Evolutionary conservation across 2,113 vertebrate species (phyloP).

Genomic region (Lamprologus callipterus): DNA sequence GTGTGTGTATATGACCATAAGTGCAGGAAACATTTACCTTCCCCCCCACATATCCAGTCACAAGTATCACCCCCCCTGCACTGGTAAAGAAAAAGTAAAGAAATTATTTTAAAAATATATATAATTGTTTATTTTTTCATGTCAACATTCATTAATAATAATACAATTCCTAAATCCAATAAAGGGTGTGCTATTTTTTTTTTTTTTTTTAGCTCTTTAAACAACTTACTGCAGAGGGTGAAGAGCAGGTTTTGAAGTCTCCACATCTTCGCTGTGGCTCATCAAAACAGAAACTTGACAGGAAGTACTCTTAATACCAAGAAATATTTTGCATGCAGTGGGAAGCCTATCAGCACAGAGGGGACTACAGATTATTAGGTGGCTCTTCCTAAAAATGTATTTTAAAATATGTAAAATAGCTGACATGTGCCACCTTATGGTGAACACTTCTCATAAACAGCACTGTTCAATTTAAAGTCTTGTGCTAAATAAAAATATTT

Average conservation of each 20-base stretch:
- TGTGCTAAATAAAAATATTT: background rate
- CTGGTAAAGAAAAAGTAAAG: background rate
- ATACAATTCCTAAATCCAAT: background rate
- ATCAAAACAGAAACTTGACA: background rate
- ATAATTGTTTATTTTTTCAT: background rate
- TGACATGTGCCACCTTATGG: background rate
- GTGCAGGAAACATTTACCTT: background rate
- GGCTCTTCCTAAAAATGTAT: background rate
- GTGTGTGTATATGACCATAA: background rate
- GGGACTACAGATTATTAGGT: background rate
- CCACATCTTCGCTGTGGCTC: background rate
- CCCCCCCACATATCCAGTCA: background rate
- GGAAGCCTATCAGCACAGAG: background rate
- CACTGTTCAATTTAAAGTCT: background rate
- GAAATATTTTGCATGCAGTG: background rate
- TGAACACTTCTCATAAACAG: background rate
- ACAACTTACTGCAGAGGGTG: constrained; percentile 10
- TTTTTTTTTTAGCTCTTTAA: background rate
- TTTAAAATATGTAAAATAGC: background rate
- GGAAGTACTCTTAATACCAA: background rate
- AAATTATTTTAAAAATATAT: background rate
- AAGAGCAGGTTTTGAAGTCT: background rate
- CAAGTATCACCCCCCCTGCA: background rate
- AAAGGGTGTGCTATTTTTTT: background rate
- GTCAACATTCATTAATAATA: background rate